Base-by-base conservation (phyloP, 2,797 vertebrate species). In the Hydrolagus colliei region DNA sequence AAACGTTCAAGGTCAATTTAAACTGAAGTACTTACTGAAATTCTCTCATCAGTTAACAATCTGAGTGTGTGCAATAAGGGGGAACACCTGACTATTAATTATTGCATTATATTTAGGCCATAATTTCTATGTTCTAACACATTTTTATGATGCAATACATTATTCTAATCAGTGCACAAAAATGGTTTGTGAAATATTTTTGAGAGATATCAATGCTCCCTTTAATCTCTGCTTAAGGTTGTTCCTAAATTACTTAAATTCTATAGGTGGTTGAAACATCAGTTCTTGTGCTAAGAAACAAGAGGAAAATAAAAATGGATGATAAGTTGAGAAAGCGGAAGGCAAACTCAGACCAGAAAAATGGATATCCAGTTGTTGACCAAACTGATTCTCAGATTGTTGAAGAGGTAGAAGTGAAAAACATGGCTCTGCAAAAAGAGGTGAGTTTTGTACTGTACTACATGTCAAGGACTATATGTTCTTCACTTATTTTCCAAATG, bases 351-450 rank as follows among this genome's bases (percentile, higher is more conserved):
- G 80, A 78, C 1, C 4, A 71, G 88, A 87, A 9, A 5, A n/a
- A 84, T 41, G 32, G 27, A 35, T 68, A 52, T 10, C 16, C 12
- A 52, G 14, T 35, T 35, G 2, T 4, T 41, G 18, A 90, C 92
- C 0, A 0, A 78, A 16, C 82, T 88, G 85, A 90, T 86, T 0
- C 18, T 0, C 9, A 84, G 14, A 18, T 2, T 18, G 61, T 3
- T 27, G 68, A 52, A 52, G 3, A 10, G 14, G 76, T 88, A 0
- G 88, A 91, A 63, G 73, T 77, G 14, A 89, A 91, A 89, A 87
- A 20, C 0, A 92, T 9, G 1, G 91, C 13, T 72, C 91, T 94
- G 85, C 92, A 90, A 67, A 92, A 93, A 87, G 88, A 94, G 94
- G 94, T 88, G 90, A 91, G 88, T 84, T 20, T 71, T 9, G 1